Evolutionary conservation across 2,888 invertebrate species (phyloP), one percentile per base, ranked within the genome.

Genomic region (Abscondita cerata): DNA sequence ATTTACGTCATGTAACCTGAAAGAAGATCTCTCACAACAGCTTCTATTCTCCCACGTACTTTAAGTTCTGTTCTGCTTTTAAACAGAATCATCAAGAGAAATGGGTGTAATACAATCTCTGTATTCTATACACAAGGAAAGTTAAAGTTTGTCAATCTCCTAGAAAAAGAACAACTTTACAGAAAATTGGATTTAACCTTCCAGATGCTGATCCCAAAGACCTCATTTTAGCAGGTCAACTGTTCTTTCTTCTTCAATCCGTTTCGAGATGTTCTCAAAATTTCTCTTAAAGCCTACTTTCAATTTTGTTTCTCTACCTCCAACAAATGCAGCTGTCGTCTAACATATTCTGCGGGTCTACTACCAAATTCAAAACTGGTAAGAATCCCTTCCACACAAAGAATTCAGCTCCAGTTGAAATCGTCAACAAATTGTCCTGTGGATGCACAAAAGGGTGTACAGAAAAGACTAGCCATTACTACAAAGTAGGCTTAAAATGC

Each of bases 211-310:
- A 50, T 20, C 31, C 25, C 31, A 31, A 50, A 31, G 31, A 20
- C 50, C 50, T 25, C 20, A 50, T 50, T 50, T 50, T 12, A 50
- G 50, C 50, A 50, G 50, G 50, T 25, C 50, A 50, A 50, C 31
- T 11, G 34, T 51, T 13, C 51, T 15, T 51, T 11, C 15, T 16
- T 6, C 6, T 9, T 31, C 31, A 31, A 31, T 31, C 31, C 31
- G 31, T 9, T 9, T 6, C 31, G 31, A 31, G 31, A 31, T 31
- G 9, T 34, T 11, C 9, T 4, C 51, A 34, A 33, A 34, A 51
- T 51, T 11, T 31, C 12, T 15, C 34, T 6, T 31, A 31, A 31
- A 31, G 31, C 31, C 31, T 6, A 31, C 31, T 31, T 31, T 31
- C 31, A 31, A 31, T 31, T 9, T 31, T 5, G 31, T 9, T 9